Evolutionary conservation across 2,888 invertebrate species (phyloP).

Genomic region (Ptychoptera contaminata): DNA sequence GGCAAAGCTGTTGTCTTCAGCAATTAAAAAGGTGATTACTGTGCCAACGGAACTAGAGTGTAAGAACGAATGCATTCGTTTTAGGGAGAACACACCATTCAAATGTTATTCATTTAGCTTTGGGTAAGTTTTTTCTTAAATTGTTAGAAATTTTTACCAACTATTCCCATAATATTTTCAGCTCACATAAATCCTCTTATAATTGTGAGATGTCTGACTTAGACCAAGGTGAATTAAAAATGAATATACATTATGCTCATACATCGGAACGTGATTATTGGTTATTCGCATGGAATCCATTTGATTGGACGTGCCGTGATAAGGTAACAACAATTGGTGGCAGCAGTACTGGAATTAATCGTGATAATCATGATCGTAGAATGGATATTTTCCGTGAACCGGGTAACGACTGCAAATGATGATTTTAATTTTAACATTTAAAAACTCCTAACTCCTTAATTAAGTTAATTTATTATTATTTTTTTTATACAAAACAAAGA

Average conservation of each 20-base stretch:
- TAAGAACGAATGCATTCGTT: conserved; percentile 47
- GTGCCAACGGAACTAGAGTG: conserved; percentile 50
- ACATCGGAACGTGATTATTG: conserved; percentile 45
- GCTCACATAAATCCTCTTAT: conserved; percentile 24
- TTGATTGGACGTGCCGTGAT: conserved; percentile 51
- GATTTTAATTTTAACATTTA: background rate
- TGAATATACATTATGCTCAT: conserved; percentile 54
- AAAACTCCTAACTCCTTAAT: no score
- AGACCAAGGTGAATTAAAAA: conserved; percentile 55
- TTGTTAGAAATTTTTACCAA: background rate
- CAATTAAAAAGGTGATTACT: conserved; percentile 47
- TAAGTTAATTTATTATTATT: no score
- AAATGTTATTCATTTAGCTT: conserved; percentile 66
- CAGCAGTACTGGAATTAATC: conserved; percentile 12
- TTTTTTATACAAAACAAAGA: no score
- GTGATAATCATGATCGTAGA: conserved; percentile 30
- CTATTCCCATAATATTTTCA: conserved; percentile 9
- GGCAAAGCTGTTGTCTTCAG: conserved; percentile 47
- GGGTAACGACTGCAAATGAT: conserved; percentile 21
- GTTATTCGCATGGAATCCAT: conserved; percentile 64
- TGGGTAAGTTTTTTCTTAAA: conserved; percentile 32
- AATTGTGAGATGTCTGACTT: conserved; percentile 69
- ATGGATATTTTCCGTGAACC: conserved; percentile 33
- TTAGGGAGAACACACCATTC: conserved; percentile 37
- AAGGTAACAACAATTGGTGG: conserved; percentile 31